phyloP scores from a whole-genome alignment of 1,140 invertebrate species.

The Drosophila murphyi region DNA sequence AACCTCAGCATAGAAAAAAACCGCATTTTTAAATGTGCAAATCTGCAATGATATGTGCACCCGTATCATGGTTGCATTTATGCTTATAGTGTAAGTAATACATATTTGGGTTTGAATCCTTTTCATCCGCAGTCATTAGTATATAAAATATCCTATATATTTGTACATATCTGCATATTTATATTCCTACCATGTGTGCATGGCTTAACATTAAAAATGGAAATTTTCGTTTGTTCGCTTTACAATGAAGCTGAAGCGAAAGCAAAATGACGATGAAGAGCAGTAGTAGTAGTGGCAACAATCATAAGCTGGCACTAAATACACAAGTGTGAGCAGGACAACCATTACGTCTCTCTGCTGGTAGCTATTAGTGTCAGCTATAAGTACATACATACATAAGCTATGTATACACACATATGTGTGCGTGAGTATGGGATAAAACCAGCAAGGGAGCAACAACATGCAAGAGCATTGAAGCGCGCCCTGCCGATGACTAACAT shows the following conservation, averaged over 20 bases:
- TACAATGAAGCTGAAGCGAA: conserved; percentile 44
- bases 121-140: conserved; percentile 6
- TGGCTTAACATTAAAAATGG: conserved; percentile 50
- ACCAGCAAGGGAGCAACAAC: conserved; percentile 42
- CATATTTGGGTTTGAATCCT: conserved; percentile 39
- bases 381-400: conserved; percentile 42
- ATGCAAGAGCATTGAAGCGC: conserved; percentile 48
- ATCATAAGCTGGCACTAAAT: conserved; percentile 2
- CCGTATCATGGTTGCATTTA: background rate
- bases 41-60: conserved; percentile 3
- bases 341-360: conserved; percentile 9
- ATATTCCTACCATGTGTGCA: conserved; percentile 45
- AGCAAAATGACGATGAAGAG: conserved; percentile 41
- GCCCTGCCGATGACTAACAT: conserved; percentile 53
- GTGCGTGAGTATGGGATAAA: conserved; percentile 48
- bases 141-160: conserved; percentile 15
- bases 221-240: conserved; percentile 48
- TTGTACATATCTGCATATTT: conserved; percentile 22
- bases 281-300: conserved; percentile 20
- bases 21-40: conserved; percentile 42
- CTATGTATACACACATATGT: background rate
- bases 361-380: conserved; percentile 52
- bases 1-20: conserved; percentile 28
- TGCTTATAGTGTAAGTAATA: conserved; percentile 1
- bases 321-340: conserved; percentile 31